Base-by-base conservation (phyloP, 2,797 vertebrate species). In the Microcaecilia unicolor region DNA sequence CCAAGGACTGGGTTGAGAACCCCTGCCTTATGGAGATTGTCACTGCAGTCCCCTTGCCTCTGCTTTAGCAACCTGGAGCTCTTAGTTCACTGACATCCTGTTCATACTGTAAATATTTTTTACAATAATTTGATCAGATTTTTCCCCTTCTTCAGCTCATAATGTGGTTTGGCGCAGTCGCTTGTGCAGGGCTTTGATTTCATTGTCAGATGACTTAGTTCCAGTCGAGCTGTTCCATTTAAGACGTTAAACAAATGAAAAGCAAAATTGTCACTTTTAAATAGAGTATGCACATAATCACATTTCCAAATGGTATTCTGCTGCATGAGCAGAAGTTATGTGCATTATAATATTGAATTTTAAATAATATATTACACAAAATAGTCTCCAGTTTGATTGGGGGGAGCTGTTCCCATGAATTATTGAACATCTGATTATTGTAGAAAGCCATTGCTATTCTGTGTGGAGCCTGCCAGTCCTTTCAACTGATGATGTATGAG, bases 351-450 rank as follows among this genome's bases (percentile, higher is more conserved):
- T 80, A 80, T 74, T 76, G 72, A 78, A 80, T 83, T 81, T 80
- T 81, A 80, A 83, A 80, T 83, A 82, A 83, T 82, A 83, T 75
- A 83, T 83, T 75, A 72, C 65, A 72, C 48, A 61, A 77, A 80
- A 78, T 70, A 77, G 67, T 66, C 77, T 80, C 73, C 74, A 83
- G 65, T 77, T 77, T 80, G 70, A 80, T 83, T 75, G 67, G 52
- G 58, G 56, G 67, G 55, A 73, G 77, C 72, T 58, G 72, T 80
- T 76, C 71, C 70, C 76, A 80, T 83, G 78, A 80, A 82, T 83
- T 83, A 81, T 80, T 80, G 72, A 82, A 44, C 63, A 71, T 72
- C 70, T 79, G 73, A 80, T 80, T 67, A 77, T 73, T 80, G 67
- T 67, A 53, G 72, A 80, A 78, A 72, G 68, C 61, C 62, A 72